Evolutionary conservation across 2,888 invertebrate genomes (phyloP).

Genomic region (Steinernema carpocapsae): DNA sequence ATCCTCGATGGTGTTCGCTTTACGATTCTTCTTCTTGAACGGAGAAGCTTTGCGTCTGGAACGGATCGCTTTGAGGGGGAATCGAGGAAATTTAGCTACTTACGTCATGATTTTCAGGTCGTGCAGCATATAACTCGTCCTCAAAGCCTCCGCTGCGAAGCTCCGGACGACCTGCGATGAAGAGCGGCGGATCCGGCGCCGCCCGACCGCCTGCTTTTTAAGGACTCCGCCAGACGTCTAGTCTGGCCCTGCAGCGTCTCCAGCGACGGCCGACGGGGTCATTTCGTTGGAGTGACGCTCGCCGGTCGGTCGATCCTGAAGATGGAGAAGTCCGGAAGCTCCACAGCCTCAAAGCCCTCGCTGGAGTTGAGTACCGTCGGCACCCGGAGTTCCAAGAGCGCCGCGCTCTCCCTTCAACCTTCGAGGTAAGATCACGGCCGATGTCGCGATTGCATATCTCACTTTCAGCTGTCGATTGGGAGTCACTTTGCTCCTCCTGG

Average conservation of each 20-base stretch:
- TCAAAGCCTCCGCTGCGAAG: too few species aligned
- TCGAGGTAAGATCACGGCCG: not conserved
- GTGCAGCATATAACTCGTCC: too few species aligned
- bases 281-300: too few species aligned
- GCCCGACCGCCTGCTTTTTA: too few species aligned
- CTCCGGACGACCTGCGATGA: too few species aligned
- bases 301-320: too few species aligned
- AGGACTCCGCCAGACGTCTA: not conserved
- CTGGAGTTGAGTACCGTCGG: not conserved
- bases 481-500: constrained; percentile 20
- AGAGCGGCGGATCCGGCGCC: too few species aligned
- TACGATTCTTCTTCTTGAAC: not conserved
- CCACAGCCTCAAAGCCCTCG: not conserved
- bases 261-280: too few species aligned
- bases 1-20: not conserved
- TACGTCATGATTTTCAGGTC: not conserved
- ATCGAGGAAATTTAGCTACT: not conserved
- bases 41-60: not conserved
- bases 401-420: not conserved
- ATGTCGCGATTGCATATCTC: not conserved
- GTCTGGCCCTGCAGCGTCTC: too few species aligned
- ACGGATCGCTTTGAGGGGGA: not conserved
- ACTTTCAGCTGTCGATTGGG: constrained; percentile 31
- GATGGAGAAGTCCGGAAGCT: not conserved
- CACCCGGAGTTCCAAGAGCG: not conserved